These are phyloP conservation scores for Phoxinus phoxinus DNA, from an alignment of 2,113 vertebrate species.

Conservation along the genomic window DNA sequence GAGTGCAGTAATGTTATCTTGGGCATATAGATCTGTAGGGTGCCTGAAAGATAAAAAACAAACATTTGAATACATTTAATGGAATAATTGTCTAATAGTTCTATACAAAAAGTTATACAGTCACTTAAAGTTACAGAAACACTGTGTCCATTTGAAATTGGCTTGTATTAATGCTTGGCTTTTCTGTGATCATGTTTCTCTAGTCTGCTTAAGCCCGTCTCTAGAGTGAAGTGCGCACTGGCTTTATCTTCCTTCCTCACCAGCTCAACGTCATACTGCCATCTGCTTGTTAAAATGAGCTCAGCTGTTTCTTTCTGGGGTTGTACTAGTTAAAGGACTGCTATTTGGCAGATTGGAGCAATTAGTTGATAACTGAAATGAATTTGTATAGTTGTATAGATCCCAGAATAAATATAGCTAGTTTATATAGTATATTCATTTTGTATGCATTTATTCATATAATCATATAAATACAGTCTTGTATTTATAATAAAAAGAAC, in stretches of 20 bases:
- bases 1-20: not conserved
- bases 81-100: not conserved
- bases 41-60: not conserved
- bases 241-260: not conserved
- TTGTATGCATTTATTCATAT: not conserved
- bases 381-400: not conserved
- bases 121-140: not conserved
- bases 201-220: not conserved
- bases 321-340: not conserved
- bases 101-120: not conserved
- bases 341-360: not conserved
- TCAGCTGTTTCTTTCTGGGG: not conserved
- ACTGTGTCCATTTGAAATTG: not conserved
- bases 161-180: not conserved
- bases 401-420: not conserved
- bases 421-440: not conserved
- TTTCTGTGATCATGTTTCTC: not conserved
- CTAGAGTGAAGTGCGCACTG: not conserved
- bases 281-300: conserved; percentile 4
- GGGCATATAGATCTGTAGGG: too few species aligned
- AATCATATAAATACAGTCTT: too few species aligned
- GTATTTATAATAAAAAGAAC: too few species aligned
- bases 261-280: not conserved
- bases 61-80: not conserved
- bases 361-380: not conserved